These are phyloP conservation scores for Emydocephalus ijimae DNA, from an alignment of 2,113 vertebrate genomes.

Conservation along the genomic window DNA sequence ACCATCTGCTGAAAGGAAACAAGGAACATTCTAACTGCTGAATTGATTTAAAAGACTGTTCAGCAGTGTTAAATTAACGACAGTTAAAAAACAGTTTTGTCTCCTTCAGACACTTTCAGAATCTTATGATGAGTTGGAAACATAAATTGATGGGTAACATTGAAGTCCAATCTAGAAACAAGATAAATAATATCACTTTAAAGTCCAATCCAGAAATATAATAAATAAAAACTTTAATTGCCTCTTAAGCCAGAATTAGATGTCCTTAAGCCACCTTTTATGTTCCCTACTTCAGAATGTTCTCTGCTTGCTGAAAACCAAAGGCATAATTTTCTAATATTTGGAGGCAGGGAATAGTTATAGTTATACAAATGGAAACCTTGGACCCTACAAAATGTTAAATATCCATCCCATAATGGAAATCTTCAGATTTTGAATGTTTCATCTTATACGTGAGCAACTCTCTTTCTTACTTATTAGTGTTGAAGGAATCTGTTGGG, in stretches of 20 bases:
- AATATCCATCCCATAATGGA: not conserved
- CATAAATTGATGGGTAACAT: not conserved
- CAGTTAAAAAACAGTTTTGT: not conserved
- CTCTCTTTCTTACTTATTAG: not conserved
- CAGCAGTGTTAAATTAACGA: not conserved
- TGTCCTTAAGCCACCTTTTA: not conserved
- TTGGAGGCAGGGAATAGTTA: not conserved
- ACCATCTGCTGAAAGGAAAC: slow-evolving; percentile 6
- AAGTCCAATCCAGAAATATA: not conserved
- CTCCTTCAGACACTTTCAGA: not conserved
- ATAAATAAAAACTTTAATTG: not conserved
- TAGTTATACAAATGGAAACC: not conserved
- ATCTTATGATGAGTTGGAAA: not conserved
- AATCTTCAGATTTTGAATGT: not conserved
- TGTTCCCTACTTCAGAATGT: not conserved
- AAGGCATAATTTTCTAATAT: not conserved
- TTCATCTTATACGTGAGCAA: not conserved
- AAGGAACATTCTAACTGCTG: not conserved
- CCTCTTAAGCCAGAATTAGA: not conserved
- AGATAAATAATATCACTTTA: not conserved
- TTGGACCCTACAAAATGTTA: not conserved
- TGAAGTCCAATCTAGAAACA: not conserved
- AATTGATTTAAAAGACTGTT: not conserved
- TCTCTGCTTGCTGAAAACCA: not conserved
- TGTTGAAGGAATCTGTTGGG: not conserved